Percentiles rank a stretch among this genome's conserved stretches.
phyloP scores from a whole-genome alignment of 1,140 invertebrate genomes.

The Oppia nitens region DNA sequence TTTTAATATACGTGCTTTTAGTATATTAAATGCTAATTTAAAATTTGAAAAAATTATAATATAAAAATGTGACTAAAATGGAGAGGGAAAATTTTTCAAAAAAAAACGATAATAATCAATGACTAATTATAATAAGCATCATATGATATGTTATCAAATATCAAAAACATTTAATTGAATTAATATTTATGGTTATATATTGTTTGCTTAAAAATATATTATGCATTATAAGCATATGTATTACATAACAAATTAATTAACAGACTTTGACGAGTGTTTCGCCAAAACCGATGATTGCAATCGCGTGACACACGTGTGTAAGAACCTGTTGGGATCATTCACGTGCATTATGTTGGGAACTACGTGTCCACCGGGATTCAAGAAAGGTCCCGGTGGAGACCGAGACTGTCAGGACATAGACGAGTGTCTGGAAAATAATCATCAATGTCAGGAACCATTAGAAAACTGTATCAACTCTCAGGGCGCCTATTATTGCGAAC shows the following conservation, averaged over 20 bases:
- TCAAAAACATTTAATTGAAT: not conserved
- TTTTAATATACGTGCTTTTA: too few species aligned
- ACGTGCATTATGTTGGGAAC: not conserved
- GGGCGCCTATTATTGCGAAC: slow-evolving; percentile 3
- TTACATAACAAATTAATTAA: not conserved
- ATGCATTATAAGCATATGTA: not conserved
- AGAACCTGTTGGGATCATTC: slow-evolving; percentile 5
- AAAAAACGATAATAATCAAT: too few species aligned
- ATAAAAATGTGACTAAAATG: too few species aligned
- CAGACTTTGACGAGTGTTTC: slow-evolving; percentile 9
- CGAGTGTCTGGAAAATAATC: not conserved
- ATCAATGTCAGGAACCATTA: not conserved
- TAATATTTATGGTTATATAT: not conserved
- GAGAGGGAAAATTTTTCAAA: too few species aligned
- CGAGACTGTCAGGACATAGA: slow-evolving; percentile 7
- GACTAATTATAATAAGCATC: too few species aligned
- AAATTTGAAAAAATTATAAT: too few species aligned
- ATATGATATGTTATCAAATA: not conserved
- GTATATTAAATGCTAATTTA: too few species aligned
- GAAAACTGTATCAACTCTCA: slow-evolving; percentile 7
- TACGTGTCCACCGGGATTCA: slow-evolving; percentile 8
- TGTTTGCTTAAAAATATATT: not conserved
- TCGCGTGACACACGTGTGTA: not conserved
- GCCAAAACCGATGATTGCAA: slow-evolving; percentile 6
- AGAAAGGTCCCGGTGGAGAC: not conserved